Evolutionary conservation across 2,888 invertebrate genomes (phyloP), one percentile per base, ranked within the genome.

Genomic region (Acleris holmiana): DNA sequence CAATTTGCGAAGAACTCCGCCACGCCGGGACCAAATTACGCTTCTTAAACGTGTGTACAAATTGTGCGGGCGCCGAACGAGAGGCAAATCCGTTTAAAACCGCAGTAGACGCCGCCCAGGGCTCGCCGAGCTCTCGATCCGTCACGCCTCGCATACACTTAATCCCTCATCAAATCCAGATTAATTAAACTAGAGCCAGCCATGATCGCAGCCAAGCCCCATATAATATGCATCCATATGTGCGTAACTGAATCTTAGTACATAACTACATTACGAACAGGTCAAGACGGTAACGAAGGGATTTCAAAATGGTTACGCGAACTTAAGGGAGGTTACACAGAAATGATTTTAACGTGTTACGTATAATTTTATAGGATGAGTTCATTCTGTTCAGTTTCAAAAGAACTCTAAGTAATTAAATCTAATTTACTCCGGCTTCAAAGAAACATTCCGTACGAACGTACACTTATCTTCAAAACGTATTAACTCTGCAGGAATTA

Each of bases 131-230:
- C 86, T 83, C 86, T 80, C 89, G 84, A 90, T 89, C 89, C 89
- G 88, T 90, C 89, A 90, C 89, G 87, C 87, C 86, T 83, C 85
- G 85, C 85, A 78, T 83, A 71, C 85, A 85, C 90, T 84, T 89
- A 90, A 89, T 88, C 89, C 87, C 86, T 87, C 89, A 89, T 91
- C 90, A 91, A 89, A 91, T 88, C 89, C 89, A 89, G 89, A 91
- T 89, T 90, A 91, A 91, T 91, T 86, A 86, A 87, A 86, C 83
- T 75, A 76, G 77, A 81, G 79, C 78, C 84, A 78, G 81, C 86
- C 85, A 80, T 85, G 85, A 86, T 80, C 82, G 84, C 79, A 71
- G 78, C 75, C 78, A 75, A 83, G 79, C 82, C 76, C 80, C 79
- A 80, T 83, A 80, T 82, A 80, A 73, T 74, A 76, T 79, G 75